Evolutionary conservation across 2,113 vertebrate genomes (phyloP).

Genomic region (Cyanoramphus novaezelandiae): DNA sequence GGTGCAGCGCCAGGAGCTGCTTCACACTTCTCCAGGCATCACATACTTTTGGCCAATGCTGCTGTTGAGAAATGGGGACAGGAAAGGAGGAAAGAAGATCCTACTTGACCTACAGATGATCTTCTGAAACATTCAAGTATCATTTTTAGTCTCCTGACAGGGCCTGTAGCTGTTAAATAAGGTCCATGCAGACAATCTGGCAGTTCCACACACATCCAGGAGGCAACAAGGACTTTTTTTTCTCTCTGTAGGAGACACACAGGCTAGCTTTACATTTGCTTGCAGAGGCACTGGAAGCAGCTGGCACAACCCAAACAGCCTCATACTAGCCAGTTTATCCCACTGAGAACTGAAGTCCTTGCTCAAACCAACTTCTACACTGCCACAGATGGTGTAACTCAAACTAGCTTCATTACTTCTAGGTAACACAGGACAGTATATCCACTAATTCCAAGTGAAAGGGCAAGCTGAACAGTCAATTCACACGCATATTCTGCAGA

Average conservation of each 20-base stretch:
- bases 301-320: neutral
- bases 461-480: neutral
- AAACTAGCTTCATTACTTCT: neutral
- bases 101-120: neutral
- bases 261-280: neutral
- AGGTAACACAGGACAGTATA: neutral
- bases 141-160: neutral
- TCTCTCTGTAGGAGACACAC: neutral
- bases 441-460: neutral
- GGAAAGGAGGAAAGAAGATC: neutral
- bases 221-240: neutral
- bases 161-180: neutral
- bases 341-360: neutral
- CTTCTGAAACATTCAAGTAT: neutral
- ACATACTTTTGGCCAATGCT: accelerated
- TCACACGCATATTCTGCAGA: neutral
- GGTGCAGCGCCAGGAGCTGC: neutral
- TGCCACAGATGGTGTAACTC: neutral
- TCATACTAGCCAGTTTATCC: neutral
- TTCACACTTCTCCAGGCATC: neutral
- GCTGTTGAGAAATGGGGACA: neutral
- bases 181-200: neutral
- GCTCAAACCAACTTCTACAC: neutral
- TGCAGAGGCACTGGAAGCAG: neutral
- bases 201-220: neutral